A percentile compares a stretch with the other conserved stretches of the same genome.
Evolutionary conservation across 2,888 invertebrate genomes (phyloP).

Genomic region (Drosophila lacicola): DNA sequence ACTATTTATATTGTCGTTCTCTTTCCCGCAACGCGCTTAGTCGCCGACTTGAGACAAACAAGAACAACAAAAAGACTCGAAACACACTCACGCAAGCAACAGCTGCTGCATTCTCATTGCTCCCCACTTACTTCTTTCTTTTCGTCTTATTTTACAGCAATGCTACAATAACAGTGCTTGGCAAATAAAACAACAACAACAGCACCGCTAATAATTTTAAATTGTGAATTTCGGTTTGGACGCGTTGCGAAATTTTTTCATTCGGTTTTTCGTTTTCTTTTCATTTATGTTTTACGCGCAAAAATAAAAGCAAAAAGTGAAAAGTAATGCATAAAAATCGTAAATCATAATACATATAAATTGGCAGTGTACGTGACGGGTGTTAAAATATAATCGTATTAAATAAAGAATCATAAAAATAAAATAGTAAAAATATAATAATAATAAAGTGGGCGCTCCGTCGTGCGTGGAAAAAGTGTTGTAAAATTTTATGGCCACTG

Average conservation of each 20-base stretch:
- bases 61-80: conserved; percentile 22
- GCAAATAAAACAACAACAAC: conserved; percentile 2
- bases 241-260: conserved; percentile 22
- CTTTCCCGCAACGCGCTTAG: conserved; percentile 4
- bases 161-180: conserved; percentile 14
- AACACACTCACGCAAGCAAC: conserved; percentile 49
- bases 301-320: conserved; percentile 16
- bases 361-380: conserved; percentile 47
- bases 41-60: conserved; percentile 21
- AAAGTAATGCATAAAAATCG: conserved; percentile 39
- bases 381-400: conserved; percentile 35
- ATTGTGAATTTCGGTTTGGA: conserved; percentile 27
- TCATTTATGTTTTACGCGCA: conserved; percentile 36
- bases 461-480: conserved; percentile 62
- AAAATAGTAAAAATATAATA: conserved; percentile 16
- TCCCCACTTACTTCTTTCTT: conserved; percentile 25
- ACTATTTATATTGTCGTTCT: conserved; percentile 5
- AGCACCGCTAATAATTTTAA: conserved; percentile 19
- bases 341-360: conserved; percentile 42
- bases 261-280: conserved; percentile 24
- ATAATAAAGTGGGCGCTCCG: conserved; percentile 16
- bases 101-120: conserved; percentile 53
- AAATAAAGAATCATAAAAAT: conserved; percentile 31
- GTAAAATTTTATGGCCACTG: conserved; percentile 46
- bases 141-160: conserved; percentile 42